Base-by-base conservation (phyloP, 2,888 invertebrate species). In the Ophion costatus region DNA sequence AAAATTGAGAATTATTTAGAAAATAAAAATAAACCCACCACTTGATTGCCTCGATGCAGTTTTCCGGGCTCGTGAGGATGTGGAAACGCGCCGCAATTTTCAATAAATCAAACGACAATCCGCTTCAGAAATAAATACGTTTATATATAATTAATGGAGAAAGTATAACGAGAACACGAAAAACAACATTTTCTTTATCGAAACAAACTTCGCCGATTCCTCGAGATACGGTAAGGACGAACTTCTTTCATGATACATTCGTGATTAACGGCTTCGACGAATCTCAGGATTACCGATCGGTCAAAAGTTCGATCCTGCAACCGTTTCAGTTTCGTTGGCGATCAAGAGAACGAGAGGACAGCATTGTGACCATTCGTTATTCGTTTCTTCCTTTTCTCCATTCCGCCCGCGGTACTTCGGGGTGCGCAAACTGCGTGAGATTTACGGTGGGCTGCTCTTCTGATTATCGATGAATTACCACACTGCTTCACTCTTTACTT, bases 41-140 rank as follows among this genome's bases (percentile, higher is more conserved):
- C 38, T 38, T 9, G 38, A 38, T 5, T 1, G 38, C 1, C 51
- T 6, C 51, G 2, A 17, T 51, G 56, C n/a, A n/a, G n/a, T 56
- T 56, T 56, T 14, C 1, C 11, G n/a, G 17, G 51, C 38, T 38
- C 22, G 14, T 1, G 38, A 2, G 38, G 6, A 9, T 38, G 38
- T 38, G 38, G 38, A 7, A 38, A 7, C 38, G 38, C 9, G 7
- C 38, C 38, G 38, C 38, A 38, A 9, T 38, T 9, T 7, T 9
- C 29, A n/a, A 64, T 45, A 75, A 42, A 29, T 75, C 51, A 51
- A 45, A 51, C 63, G 29, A 64, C 45, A 51, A n/a, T 17, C 51
- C 51, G n/a, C 63, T 63, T 63, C 42, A 51, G n/a, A 75, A 75
- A 75, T 75, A 75, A 64, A 75, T 75, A 75, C 17, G 22, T 64